Conservation (phyloP, 1,140 invertebrate species). For the Gerris buenoi region DNA sequence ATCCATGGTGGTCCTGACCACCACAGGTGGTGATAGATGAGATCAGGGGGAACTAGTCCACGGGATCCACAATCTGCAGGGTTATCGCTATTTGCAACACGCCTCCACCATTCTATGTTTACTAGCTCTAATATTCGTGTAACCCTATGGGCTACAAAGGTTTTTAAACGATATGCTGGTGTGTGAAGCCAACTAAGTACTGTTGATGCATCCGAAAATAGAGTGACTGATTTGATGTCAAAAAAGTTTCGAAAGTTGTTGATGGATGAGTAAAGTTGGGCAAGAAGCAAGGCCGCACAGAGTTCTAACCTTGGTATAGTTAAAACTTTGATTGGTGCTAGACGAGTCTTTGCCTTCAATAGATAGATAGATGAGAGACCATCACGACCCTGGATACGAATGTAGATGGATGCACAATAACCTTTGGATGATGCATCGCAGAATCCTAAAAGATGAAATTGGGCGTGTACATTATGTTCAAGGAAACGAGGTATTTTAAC, state of each 20-base stretch:
- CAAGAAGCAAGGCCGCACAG: not conserved
- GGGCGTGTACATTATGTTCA: not conserved
- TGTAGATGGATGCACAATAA: not conserved
- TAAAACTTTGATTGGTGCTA: not conserved
- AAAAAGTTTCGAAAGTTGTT: not conserved
- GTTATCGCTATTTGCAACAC: not conserved
- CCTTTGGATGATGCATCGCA: not conserved
- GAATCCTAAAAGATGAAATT: not conserved
- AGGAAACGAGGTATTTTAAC: not conserved
- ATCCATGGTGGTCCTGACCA: not conserved
- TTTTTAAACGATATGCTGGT: not conserved
- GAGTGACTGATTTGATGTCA: not conserved
- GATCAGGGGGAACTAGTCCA: not conserved
- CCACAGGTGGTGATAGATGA: not conserved
- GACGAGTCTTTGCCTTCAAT: not conserved
- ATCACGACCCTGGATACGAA: not conserved
- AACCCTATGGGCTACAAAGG: not conserved
- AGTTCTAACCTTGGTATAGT: not conserved
- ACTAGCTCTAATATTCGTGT: not conserved
- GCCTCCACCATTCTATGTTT: not conserved
- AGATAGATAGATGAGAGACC: not conserved
- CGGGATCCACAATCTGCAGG: not conserved
- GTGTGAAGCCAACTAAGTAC: not conserved
- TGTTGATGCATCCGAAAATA: not conserved
- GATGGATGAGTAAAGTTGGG: not conserved